These are phyloP conservation scores for Perodicticus potto DNA, from an alignment of 2,797 vertebrate genomes.

Conservation along the genomic window DNA sequence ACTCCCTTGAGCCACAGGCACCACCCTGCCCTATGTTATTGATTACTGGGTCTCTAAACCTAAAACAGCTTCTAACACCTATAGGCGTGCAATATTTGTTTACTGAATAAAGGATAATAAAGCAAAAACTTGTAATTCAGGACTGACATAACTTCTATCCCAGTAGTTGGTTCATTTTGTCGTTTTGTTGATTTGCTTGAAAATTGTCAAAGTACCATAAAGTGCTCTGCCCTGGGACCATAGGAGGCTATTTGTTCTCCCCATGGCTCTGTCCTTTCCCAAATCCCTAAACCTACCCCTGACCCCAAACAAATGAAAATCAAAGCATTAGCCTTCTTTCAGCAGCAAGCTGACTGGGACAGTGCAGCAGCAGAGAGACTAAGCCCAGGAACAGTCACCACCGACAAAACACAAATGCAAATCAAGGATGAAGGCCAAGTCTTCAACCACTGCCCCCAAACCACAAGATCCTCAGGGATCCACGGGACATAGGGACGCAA, in stretches of 20 bases:
- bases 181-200: background rate
- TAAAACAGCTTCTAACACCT: background rate
- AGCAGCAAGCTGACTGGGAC: background rate
- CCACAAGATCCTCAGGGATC: background rate
- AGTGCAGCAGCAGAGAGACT: background rate
- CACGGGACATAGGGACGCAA: background rate
- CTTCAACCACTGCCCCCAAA: background rate
- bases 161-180: background rate
- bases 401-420: background rate
- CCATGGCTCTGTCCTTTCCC: background rate
- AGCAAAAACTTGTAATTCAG: slow-evolving; percentile 1
- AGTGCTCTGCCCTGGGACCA: background rate
- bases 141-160: background rate
- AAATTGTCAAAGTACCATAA: background rate
- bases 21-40: background rate
- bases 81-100: background rate
- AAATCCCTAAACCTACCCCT: background rate
- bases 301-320: background rate
- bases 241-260: background rate
- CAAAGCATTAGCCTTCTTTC: background rate
- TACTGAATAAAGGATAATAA: background rate
- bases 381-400: background rate
- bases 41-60: background rate
- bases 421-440: background rate
- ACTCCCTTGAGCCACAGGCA: too few species aligned